These are phyloP conservation scores for Isichthys henryi DNA, from an alignment of 2,113 vertebrate genomes.

Conservation along the genomic window DNA sequence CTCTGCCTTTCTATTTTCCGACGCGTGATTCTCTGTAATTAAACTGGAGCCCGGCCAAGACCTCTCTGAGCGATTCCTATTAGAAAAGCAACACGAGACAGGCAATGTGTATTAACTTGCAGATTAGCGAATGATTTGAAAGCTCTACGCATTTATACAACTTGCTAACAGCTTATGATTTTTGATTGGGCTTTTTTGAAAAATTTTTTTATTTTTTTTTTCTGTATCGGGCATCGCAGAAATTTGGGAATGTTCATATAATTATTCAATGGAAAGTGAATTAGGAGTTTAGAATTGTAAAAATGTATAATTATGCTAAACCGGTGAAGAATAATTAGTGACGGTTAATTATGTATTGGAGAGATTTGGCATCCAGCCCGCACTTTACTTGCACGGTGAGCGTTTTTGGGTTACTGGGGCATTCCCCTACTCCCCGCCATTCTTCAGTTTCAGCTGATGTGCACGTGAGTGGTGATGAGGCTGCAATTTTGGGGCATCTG, in stretches of 20 bases:
- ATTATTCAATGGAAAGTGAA: neutral
- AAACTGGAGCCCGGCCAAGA: neutral
- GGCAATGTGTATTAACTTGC: neutral
- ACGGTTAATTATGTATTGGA: neutral
- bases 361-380: neutral
- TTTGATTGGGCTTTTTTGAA: neutral
- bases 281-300: neutral
- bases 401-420: neutral
- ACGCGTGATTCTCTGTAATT: conserved; percentile 1
- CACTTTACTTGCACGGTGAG: neutral
- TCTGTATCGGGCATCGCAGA: neutral
- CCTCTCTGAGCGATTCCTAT: neutral
- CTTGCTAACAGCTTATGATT: neutral
- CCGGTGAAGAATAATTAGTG: neutral
- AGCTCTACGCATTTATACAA: neutral
- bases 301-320: neutral
- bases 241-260: neutral
- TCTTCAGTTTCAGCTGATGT: neutral
- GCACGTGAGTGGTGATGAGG: neutral
- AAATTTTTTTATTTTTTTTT: neutral
- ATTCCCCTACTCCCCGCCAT: neutral
- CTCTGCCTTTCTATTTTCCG: neutral
- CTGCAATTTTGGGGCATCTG: neutral
- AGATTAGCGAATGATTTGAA: neutral
- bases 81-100: neutral